phyloP scores from a whole-genome alignment of 1,140 invertebrate genomes.

The Vanessa atalanta region DNA sequence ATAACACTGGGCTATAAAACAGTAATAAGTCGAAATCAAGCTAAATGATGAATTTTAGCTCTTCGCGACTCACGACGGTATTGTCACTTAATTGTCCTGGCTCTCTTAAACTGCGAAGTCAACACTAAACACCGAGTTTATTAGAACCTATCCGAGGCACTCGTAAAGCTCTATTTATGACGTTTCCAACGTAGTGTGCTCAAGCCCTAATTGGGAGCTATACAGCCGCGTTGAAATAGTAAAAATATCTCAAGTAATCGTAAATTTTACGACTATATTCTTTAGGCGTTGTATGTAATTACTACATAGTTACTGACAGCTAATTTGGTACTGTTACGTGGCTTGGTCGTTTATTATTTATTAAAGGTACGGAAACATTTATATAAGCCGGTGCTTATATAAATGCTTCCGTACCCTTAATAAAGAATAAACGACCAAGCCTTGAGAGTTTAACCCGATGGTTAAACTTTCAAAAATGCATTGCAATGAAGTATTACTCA shows the following conservation, averaged over 20 bases:
- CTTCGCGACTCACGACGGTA: constrained; percentile 27
- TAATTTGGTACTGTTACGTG: not conserved
- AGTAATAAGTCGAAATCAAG: constrained; percentile 10
- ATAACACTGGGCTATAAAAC: not conserved
- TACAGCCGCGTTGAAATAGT: constrained; percentile 43
- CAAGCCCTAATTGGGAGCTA: constrained; percentile 56
- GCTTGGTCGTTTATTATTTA: too few species aligned
- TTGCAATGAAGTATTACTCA: too few species aligned
- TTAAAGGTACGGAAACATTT: too few species aligned
- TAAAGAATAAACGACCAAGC: too few species aligned
- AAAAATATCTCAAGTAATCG: constrained; percentile 38
- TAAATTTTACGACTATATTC: constrained; percentile 37
- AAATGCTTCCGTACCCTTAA: too few species aligned
- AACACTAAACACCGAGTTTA: constrained; percentile 59
- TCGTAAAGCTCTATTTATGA: constrained; percentile 62
- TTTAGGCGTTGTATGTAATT: constrained; percentile 23
- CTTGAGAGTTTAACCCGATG: too few species aligned
- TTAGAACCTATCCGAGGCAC: constrained; percentile 54
- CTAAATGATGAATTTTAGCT: constrained; percentile 33
- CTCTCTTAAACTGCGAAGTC: constrained; percentile 54
- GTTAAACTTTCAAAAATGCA: too few species aligned
- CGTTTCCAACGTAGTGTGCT: constrained; percentile 45
- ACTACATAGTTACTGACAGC: constrained; percentile 26
- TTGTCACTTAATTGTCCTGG: constrained; percentile 49
- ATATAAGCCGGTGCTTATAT: too few species aligned